phyloP scores from a whole-genome alignment of 2,888 invertebrate species.

The Oligia fasciuncula region DNA sequence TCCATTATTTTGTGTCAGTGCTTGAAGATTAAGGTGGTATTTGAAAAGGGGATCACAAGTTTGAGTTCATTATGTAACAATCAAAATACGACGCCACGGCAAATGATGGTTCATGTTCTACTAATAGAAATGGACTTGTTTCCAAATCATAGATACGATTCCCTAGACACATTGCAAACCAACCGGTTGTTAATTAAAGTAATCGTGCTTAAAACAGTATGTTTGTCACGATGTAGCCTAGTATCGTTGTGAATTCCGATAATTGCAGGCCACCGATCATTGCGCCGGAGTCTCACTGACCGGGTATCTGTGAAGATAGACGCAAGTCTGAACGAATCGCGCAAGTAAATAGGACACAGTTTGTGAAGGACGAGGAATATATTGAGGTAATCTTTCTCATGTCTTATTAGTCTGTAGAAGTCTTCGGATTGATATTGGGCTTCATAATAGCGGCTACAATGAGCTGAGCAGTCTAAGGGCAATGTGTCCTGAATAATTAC shows the following conservation, averaged over 20 bases:
- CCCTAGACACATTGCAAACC: background rate
- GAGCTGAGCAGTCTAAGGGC: too few species aligned
- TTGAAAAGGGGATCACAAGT: background rate
- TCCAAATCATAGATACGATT: background rate
- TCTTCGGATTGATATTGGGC: background rate
- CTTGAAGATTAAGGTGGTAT: background rate
- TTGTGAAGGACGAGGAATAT: background rate
- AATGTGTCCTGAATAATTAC: background rate
- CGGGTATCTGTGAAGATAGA: constrained; percentile 27
- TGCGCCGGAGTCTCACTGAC: constrained; percentile 15
- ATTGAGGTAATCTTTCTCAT: constrained; percentile 32
- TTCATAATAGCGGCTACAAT: background rate
- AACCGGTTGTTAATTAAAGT: constrained; percentile 2
- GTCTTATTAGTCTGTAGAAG: background rate
- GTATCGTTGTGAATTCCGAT: constrained; percentile 38
- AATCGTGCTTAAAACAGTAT: constrained; percentile 1
- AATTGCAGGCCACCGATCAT: constrained; percentile 23
- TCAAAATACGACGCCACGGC: too few species aligned
- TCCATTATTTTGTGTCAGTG: background rate
- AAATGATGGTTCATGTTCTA: background rate
- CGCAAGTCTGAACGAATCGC: constrained; percentile 2
- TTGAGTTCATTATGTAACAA: too few species aligned
- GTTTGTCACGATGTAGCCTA: constrained; percentile 1
- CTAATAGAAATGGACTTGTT: background rate
- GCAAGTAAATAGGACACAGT: constrained; percentile 9